Evolutionary conservation across 1,140 invertebrate genomes (phyloP).

Genomic region (Riptortus pedestris): DNA sequence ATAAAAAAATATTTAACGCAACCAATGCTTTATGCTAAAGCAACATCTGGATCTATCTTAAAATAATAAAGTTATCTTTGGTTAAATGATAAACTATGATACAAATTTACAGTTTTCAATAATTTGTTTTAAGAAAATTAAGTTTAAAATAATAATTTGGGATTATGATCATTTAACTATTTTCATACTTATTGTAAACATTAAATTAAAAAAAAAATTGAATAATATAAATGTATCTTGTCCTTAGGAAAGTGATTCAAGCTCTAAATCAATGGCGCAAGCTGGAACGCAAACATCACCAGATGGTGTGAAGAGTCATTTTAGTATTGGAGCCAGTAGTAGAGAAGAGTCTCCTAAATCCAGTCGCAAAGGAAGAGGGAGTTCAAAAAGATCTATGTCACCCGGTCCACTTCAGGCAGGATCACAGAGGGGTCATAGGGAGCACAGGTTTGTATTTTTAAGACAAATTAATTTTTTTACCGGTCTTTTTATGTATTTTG

Average conservation of each 20-base stretch:
- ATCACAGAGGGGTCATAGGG: neutral
- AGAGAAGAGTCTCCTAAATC: slow-evolving; percentile 36
- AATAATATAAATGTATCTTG: neutral
- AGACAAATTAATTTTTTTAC: too few relatives aligned
- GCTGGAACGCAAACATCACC: slow-evolving; percentile 68
- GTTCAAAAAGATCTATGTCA: slow-evolving; percentile 21
- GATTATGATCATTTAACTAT: too few relatives aligned
- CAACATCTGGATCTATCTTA: too few relatives aligned
- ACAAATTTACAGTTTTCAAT: too few relatives aligned
- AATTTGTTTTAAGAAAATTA: too few relatives aligned
- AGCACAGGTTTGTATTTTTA: too few relatives aligned
- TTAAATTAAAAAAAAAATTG: neutral
- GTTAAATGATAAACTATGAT: too few relatives aligned
- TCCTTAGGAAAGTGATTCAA: slow-evolving; percentile 27
- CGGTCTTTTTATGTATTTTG: too few relatives aligned
- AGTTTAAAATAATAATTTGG: too few relatives aligned
- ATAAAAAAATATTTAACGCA: neutral
- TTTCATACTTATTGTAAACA: too few relatives aligned
- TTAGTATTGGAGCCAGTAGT: slow-evolving; percentile 37
- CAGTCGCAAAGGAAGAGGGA: slow-evolving; percentile 31
- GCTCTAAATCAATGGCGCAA: slow-evolving; percentile 46
- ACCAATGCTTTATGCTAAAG: too few relatives aligned
- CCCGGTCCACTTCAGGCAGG: slow-evolving; percentile 2
- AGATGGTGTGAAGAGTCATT: slow-evolving; percentile 50
- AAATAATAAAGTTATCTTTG: too few relatives aligned